Conservation (phyloP, 2,888 invertebrate species). For the Leistus spinibarbis region DNA sequence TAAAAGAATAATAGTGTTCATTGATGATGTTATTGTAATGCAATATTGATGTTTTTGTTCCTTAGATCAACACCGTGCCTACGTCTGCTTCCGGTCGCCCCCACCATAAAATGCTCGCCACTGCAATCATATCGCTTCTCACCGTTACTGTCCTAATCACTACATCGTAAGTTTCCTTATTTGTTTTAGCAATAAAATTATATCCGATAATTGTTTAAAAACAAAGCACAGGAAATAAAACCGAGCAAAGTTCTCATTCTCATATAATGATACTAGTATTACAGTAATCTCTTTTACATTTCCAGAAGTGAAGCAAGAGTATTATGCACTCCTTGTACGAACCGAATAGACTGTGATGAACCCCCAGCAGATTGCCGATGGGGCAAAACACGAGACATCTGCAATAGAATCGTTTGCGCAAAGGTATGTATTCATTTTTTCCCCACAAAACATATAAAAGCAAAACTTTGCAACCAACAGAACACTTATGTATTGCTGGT, state of each 20-base stretch:
- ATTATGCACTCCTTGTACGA: slow-evolving; percentile 45
- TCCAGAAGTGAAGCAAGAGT: slow-evolving; percentile 42
- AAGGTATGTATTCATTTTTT: slow-evolving; percentile 48
- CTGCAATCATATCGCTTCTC: slow-evolving; percentile 38
- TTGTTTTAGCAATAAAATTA: neutral
- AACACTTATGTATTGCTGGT: neutral
- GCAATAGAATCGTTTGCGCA: slow-evolving; percentile 53
- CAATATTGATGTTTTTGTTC: neutral
- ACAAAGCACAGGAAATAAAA: too few relatives aligned
- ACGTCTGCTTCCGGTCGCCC: neutral
- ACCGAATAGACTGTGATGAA: slow-evolving; percentile 50
- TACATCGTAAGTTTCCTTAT: slow-evolving; percentile 8
- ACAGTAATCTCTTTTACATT: slow-evolving; percentile 13
- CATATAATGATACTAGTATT: too few relatives aligned
- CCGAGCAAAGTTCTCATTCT: too few relatives aligned
- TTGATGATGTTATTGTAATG: neutral
- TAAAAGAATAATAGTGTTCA: neutral
- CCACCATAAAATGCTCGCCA: slow-evolving; percentile 40
- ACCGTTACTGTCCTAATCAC: slow-evolving; percentile 28
- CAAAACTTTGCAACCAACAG: neutral
- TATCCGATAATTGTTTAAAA: too few relatives aligned
- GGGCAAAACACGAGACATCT: slow-evolving; percentile 53
- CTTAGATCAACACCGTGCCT: neutral
- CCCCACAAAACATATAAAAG: neutral
- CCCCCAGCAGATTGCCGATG: slow-evolving; percentile 51